Evolutionary conservation across 2,888 invertebrate genomes (phyloP).

Genomic region (Stenurella melanura): DNA sequence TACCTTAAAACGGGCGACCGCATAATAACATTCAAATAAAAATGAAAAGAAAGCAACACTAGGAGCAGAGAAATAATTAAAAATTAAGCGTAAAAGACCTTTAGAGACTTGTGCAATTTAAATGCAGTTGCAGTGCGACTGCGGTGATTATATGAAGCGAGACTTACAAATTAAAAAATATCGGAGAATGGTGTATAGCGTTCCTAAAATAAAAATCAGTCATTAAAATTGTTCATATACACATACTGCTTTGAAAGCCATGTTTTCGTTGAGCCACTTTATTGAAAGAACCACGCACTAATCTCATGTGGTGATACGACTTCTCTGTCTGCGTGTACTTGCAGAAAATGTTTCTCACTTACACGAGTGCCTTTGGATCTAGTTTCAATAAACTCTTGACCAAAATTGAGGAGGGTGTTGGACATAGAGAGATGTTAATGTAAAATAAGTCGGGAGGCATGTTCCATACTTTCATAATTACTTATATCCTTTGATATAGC

Average conservation of each 20-base stretch:
- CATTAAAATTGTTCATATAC: neutral
- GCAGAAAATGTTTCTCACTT: no score
- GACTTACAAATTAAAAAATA: conserved; percentile 56
- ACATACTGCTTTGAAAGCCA: neutral
- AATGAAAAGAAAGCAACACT: neutral
- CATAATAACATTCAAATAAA: conserved; percentile 2
- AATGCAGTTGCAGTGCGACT: neutral
- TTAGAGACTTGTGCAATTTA: neutral
- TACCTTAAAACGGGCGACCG: neutral
- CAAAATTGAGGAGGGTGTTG: no score
- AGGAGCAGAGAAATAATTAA: conserved; percentile 6
- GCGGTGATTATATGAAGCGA: conserved; percentile 7
- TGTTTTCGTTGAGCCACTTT: no score
- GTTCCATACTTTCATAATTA: no score
- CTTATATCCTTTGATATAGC: no score
- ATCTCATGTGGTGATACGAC: no score
- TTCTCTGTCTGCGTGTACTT: no score
- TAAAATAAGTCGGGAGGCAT: no score
- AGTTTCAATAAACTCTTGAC: no score
- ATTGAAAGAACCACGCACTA: no score
- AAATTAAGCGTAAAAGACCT: neutral
- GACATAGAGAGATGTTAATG: no score
- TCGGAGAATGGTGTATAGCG: conserved; percentile 55
- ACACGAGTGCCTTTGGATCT: no score
- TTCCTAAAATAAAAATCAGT: conserved; percentile 55